Conservation (phyloP, 2,797 vertebrate species). For the Rhynchonycteris naso region DNA sequence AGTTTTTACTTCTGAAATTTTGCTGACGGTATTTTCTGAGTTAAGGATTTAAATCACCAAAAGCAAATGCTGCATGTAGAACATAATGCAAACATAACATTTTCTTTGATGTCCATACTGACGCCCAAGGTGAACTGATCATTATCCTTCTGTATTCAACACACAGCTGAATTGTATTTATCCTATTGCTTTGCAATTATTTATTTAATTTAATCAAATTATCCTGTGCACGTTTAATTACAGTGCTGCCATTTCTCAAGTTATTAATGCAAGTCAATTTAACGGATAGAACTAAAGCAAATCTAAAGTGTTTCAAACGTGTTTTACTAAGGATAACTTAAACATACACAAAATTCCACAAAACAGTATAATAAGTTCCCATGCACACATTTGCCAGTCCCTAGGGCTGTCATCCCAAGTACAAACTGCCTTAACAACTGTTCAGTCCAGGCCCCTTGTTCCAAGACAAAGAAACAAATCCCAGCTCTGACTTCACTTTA, state of each 20-base stretch:
- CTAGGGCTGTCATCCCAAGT: neutral
- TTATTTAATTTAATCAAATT: neutral
- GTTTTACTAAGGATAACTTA: neutral
- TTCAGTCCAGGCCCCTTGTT: neutral
- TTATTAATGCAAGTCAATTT: neutral
- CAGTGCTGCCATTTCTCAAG: neutral
- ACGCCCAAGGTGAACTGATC: neutral
- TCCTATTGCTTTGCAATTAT: neutral
- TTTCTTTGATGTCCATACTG: neutral
- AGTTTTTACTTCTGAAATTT: neutral
- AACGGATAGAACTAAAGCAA: neutral
- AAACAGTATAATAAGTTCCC: neutral
- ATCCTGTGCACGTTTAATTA: neutral
- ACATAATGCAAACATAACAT: neutral
- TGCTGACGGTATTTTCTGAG: neutral
- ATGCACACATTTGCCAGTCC: neutral
- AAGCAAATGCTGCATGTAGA: neutral
- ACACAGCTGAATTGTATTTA: neutral
- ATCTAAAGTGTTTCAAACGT: neutral
- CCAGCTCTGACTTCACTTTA: neutral
- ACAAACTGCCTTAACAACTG: neutral
- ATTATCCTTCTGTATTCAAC: neutral
- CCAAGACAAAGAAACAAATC: neutral
- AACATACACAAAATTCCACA: neutral
- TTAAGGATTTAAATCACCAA: conserved; percentile 25